These are phyloP conservation scores for Physella acuta DNA, from an alignment of 1,140 invertebrate genomes.

Conservation along the genomic window DNA sequence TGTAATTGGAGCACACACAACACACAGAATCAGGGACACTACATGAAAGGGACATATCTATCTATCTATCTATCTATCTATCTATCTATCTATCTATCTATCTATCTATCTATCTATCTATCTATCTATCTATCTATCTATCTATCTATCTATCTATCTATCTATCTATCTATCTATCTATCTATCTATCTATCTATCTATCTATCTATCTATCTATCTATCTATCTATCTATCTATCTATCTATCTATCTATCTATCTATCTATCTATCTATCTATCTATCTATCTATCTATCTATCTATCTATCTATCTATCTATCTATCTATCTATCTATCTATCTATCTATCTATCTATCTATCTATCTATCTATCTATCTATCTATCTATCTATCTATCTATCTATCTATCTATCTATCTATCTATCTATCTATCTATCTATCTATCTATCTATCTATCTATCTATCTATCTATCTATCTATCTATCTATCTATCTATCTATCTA, in stretches of 20 bases:
- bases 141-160: slow-evolving; percentile 1
- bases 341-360: slow-evolving; percentile 1
- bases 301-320: not conserved
- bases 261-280: not conserved
- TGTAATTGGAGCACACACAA: no score
- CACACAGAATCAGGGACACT: no score
- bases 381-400: no score
- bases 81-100: slow-evolving; percentile 1
- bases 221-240: not conserved
- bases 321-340: slow-evolving; percentile 1
- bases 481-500: no score
- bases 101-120: slow-evolving; percentile 1
- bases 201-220: not conserved
- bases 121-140: slow-evolving; percentile 1
- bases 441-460: no score
- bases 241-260: not conserved
- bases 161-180: not conserved
- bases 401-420: no score
- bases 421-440: no score
- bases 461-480: no score
- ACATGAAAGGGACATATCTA: no score
- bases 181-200: not conserved
- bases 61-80: slow-evolving; percentile 1
- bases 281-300: not conserved
- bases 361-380: no score